Percentiles rank a stretch among this genome's conserved stretches.
Conservation (phyloP, 2,113 vertebrate species). For the Piaya cayana region DNA sequence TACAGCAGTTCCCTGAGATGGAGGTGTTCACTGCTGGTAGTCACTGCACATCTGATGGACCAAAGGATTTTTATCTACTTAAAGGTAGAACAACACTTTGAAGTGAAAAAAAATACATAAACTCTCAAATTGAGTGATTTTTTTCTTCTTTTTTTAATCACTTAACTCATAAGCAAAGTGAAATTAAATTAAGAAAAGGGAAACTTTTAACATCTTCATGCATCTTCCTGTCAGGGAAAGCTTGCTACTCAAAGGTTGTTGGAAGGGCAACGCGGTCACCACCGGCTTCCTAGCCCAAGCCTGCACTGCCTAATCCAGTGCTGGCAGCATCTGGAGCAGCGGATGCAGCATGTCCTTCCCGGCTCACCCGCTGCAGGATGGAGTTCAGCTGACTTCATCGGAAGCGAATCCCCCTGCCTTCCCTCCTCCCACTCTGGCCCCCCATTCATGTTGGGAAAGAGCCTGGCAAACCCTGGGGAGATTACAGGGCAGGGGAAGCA, state of each 20-base stretch:
- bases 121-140: neutral
- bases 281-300: neutral
- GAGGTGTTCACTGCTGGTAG: neutral
- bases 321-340: neutral
- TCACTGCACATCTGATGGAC: neutral
- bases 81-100: neutral
- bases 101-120: neutral
- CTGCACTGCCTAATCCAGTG: neutral
- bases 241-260: neutral
- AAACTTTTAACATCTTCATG: conserved; percentile 2
- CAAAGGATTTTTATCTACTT: neutral
- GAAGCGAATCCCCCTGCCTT: neutral
- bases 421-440: neutral
- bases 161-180: neutral
- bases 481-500: conserved; percentile 43
- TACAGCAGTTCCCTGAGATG: neutral
- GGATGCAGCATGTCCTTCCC: neutral
- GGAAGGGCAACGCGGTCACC: neutral
- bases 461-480: conserved; percentile 39
- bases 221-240: neutral
- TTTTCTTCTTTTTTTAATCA: neutral
- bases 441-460: conserved; percentile 50
- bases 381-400: conserved; percentile 31
- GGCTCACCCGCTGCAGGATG: fast-evolving
- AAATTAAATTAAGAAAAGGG: neutral